Evolutionary conservation across 2,113 vertebrate genomes (phyloP).

Genomic region (Alaudala cheleensis): DNA sequence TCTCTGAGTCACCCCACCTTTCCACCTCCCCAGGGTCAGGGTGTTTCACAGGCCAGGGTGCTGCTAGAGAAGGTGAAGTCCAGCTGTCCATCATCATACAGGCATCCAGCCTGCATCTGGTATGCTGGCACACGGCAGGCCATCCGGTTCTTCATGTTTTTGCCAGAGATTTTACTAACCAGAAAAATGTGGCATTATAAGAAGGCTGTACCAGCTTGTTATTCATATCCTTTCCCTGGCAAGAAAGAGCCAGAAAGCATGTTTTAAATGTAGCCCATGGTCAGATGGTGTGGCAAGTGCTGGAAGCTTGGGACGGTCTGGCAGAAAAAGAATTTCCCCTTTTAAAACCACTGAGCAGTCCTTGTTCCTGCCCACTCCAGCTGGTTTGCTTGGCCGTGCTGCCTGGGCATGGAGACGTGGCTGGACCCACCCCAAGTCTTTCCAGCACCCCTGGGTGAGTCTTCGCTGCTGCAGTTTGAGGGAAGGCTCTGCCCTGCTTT

Average conservation of each 20-base stretch:
- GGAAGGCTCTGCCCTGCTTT: not conserved
- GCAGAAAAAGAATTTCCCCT: constrained; percentile 31
- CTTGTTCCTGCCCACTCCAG: not conserved
- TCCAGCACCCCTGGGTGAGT: not conserved
- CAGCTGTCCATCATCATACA: not conserved
- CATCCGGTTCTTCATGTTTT: not conserved
- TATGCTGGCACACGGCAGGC: not conserved
- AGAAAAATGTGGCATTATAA: not conserved
- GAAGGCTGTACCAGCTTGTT: not conserved
- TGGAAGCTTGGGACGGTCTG: constrained; percentile 25
- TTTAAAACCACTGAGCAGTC: constrained; percentile 31
- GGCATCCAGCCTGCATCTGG: not conserved
- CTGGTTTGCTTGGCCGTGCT: not conserved
- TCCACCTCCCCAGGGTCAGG: not conserved
- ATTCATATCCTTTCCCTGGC: not conserved
- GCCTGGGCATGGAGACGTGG: accelerated
- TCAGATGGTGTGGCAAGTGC: not conserved
- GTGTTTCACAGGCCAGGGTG: not conserved
- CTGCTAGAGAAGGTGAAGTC: not conserved
- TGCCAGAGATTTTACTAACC: not conserved
- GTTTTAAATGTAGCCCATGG: not conserved
- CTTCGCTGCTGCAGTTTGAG: not conserved
- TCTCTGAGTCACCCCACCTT: not conserved
- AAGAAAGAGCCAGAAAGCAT: not conserved
- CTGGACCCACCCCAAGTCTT: not conserved